Evolutionary conservation across 2,797 vertebrate species (phyloP), one percentile per base, ranked within the genome.

Genomic region (Neopelma chrysocephalum): DNA sequence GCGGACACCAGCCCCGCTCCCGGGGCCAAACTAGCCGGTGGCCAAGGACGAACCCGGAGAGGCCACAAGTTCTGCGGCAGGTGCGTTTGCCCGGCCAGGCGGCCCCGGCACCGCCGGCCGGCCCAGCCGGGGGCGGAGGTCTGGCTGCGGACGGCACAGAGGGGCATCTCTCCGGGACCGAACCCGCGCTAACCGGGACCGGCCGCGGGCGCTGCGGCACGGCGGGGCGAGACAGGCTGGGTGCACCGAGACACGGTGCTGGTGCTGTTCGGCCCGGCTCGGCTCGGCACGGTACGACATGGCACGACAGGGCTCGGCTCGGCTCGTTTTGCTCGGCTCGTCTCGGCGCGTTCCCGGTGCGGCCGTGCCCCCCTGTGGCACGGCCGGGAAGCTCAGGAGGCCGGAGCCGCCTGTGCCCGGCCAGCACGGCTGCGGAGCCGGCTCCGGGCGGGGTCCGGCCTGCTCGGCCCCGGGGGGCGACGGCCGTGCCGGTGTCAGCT

Each of bases 321-420:
- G 42, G 40, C 36, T 15, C 4, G 15, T 3, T 4, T 1, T 11
- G 60, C 45, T 2, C 10, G 27, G 42, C 54, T 4, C 31, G 19
- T 47, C 12, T 1, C 9, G 15, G 31, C 2, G 11, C 54, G 82
- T 96, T 95, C 72, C 91, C 93, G 9, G 87, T 58, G 23, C 94
- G 73, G 83, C 89, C 83, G 60, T 66, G 96, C 94, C 96, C 83
- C 89, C 93, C 48, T 73, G 96, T 81, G 96, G 94, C 87, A 6
- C 45, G 9, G 11, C 57, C 43, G 65, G 89, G 91, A 94, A 96
- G 70, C 87, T 90, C 94, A 95, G 81, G 68, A 51, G n/a, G 43
- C 34, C 3, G 40, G 27, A 16, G 48, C 58, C 12, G 56, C 8
- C 13, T 0, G 87, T 32, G 13, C 32, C 45, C 17, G 26, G 26